Evolutionary conservation across 2,888 invertebrate species (phyloP), one percentile per base, ranked within the genome.

Genomic region (Cynaeus angustus): DNA sequence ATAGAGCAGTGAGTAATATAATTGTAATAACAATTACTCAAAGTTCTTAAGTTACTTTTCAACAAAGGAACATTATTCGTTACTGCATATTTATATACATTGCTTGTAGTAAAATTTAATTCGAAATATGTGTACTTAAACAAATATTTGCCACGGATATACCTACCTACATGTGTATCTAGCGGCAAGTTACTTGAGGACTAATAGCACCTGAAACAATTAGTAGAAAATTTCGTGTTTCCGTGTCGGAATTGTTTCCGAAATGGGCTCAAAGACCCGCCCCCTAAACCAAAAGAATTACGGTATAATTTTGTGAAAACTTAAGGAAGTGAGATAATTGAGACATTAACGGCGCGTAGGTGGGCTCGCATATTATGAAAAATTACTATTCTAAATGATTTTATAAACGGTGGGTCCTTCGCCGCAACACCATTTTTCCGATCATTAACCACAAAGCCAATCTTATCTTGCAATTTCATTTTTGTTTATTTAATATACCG

Each of bases 281-380:
- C 26, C 48, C 28, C 12, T 28, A 13, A 26, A 9, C 14, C 46
- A 13, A 10, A 61, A 48, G 33, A 61, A 61, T 37, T 48, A 48
- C 48, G 33, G 38, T 48, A 12, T 53, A 64, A 64, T 64, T 65
- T 56, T 30, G 28, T 28, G 43, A 21, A 45, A 58, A 56, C 6
- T 56, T 61, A 73, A 67, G 72, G 72, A 72, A 72, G 72, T 72
- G 72, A 72, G 72, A 73, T 75, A 74, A 75, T 75, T 74, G 75
- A 75, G 75, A 70, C 68, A 74, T 73, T 72, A 75, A 59, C 72
- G 62, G 59, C 43, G 48, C 56, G 56, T 66, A 66, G 66, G 66
- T 66, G 66, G 66, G 37, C 66, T 38, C 12, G 13, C 45, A 55
- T 53, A 37, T 50, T 50, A 48, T 52, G 9, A 64, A 55, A 55